Percentiles rank a stretch among this genome's conserved stretches.
phyloP scores from a whole-genome alignment of 2,888 invertebrate genomes.

The Dryobota labecula region DNA sequence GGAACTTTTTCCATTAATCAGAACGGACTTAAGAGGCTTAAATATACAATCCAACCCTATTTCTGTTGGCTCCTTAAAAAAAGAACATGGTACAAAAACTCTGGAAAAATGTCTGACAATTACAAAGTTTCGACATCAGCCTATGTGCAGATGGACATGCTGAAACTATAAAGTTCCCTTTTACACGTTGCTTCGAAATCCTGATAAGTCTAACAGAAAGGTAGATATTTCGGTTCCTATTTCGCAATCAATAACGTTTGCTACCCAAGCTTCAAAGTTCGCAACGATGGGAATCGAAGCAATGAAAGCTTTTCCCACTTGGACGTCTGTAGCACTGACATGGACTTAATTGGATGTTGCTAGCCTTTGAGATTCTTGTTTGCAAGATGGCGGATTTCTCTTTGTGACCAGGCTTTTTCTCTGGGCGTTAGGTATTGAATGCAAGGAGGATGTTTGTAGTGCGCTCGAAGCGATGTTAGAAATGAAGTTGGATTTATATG shows the following conservation, averaged over 20 bases:
- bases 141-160: conserved; percentile 1
- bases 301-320: conserved; percentile 53
- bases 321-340: conserved; percentile 49
- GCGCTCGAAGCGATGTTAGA: conserved; percentile 11
- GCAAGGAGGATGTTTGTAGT: conserved; percentile 26
- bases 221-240: conserved; percentile 17
- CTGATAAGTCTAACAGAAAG: conserved; percentile 13
- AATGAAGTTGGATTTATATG: conserved; percentile 31
- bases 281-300: conserved; percentile 37
- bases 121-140: neutral
- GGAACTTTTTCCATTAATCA: conserved; percentile 41
- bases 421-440: conserved; percentile 39
- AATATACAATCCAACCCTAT: conserved; percentile 24
- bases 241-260: conserved; percentile 52
- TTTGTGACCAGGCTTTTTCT: conserved; percentile 29
- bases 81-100: neutral
- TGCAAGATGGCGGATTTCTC: conserved; percentile 49
- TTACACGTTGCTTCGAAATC: neutral
- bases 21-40: conserved; percentile 49
- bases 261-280: conserved; percentile 42
- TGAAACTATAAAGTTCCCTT: conserved; percentile 5
- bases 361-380: conserved; percentile 49
- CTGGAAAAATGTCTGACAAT: neutral
- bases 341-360: conserved; percentile 62
- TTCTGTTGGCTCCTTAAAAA: conserved; percentile 9